Percentiles rank a stretch among this genome's conserved stretches.
These are phyloP conservation scores for Calidris pygmaea DNA, from an alignment of 2,113 vertebrate genomes.

Conservation along the genomic window DNA sequence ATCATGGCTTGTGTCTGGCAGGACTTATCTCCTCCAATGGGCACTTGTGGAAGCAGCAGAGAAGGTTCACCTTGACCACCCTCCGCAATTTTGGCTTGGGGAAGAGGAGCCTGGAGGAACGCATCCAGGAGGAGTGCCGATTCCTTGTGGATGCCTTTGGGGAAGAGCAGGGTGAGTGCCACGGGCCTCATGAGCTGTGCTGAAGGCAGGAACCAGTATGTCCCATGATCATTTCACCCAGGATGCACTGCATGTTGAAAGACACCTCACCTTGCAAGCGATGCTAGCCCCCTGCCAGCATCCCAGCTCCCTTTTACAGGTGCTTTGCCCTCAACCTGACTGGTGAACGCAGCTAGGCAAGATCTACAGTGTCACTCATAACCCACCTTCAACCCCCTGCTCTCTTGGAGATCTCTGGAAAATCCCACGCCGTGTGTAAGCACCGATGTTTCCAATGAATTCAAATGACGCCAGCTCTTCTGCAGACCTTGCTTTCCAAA, in stretches of 20 bases:
- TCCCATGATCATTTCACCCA: background rate
- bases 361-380: background rate
- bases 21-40: constrained; percentile 69
- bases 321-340: background rate
- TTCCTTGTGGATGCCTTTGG: constrained; percentile 67
- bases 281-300: background rate
- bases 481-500: background rate
- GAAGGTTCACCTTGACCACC: constrained; percentile 74
- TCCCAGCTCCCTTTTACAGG: background rate
- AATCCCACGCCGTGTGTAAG: accelerated
- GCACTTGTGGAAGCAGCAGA: constrained; percentile 74
- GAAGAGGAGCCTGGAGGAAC: constrained; percentile 74
- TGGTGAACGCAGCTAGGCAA: background rate
- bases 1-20: background rate
- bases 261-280: accelerated
- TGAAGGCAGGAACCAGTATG: background rate
- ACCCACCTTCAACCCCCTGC: background rate
- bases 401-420: background rate
- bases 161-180: constrained; percentile 72
- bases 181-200: accelerated
- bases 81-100: constrained; percentile 83
- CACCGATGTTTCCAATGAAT: accelerated
- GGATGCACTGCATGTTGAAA: background rate
- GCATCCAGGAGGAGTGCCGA: constrained; percentile 77
- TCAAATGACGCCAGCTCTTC: accelerated